Evolutionary conservation across 2,888 invertebrate genomes (phyloP), one percentile per base, ranked within the genome.

Genomic region (Agrilus biguttatus): DNA sequence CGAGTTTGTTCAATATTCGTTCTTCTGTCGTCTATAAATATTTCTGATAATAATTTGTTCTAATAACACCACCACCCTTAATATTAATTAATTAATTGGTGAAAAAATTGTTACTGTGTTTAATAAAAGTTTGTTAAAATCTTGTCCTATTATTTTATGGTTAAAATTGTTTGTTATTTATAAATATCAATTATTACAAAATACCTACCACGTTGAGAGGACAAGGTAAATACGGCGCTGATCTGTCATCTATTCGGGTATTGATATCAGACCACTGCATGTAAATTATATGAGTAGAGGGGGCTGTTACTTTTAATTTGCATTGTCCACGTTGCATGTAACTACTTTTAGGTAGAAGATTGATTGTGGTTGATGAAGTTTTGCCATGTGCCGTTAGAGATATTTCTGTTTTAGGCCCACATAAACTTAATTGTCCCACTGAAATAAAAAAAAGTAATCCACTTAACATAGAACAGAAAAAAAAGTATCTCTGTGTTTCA

Each of bases 131-230:
- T 34, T 8, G 10, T 14, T 8, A 33, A 33, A 32, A 33, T 14
- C 6, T 21, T 5, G 21, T 21, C 21, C 4, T 21, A 21, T 6
- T 21, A 21, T 21, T n/a, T n/a, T n/a, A n/a, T n/a, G n/a, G n/a
- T 17, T 17, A 23, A 23, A 23, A 4, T 23, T 23, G 4, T 23
- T 23, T 23, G 7, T 23, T 23, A 23, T 23, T 23, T 8, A 23
- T 8, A 23, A 23, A 8, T 23, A 8, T 23, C 23, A 8, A 8
- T 23, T 39, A 39, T 17, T 17, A 17, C 17, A 17, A 3, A 32
- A 39, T 43, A 56, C 58, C 53, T 57, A 61, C 61, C 41, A 59
- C 53, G 41, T 53, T 56, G 44, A 61, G 47, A 28, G 51, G 47
- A 45, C 61, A 61, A 6, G 55, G 51, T 14, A 50, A 49, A 40